These are phyloP conservation scores for Heterodera filipjevi DNA, from an alignment of 2,888 invertebrate genomes.

Conservation along the genomic window DNA sequence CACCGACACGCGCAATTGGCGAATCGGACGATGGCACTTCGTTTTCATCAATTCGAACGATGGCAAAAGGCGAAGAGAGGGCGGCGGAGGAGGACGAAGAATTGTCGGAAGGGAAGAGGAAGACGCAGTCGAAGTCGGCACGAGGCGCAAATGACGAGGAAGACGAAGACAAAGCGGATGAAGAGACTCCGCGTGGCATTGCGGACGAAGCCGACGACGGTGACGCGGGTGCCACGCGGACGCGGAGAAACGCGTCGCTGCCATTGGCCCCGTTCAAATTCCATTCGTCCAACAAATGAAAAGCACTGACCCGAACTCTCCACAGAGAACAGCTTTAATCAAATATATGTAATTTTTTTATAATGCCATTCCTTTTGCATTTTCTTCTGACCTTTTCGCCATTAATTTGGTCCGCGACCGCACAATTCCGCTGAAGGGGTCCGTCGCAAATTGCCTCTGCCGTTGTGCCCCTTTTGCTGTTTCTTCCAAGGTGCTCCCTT, in stretches of 20 bases:
- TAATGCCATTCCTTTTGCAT: background rate
- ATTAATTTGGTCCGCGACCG: background rate
- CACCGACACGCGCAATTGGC: background rate
- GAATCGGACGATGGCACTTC: background rate
- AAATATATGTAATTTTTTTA: background rate
- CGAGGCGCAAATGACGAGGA: background rate
- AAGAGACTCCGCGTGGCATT: background rate
- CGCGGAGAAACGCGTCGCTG: background rate
- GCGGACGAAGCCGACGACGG: background rate
- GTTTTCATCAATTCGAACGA: background rate
- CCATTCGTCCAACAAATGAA: constrained; percentile 9
- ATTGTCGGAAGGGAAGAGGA: background rate
- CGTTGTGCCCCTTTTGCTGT: background rate
- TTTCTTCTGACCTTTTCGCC: background rate
- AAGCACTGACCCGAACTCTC: background rate
- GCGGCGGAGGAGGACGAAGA: background rate
- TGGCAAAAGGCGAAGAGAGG: background rate
- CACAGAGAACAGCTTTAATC: background rate
- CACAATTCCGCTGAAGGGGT: constrained; percentile 2
- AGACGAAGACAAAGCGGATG: background rate
- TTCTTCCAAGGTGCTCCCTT: background rate
- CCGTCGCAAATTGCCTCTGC: background rate
- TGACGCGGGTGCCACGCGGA: background rate
- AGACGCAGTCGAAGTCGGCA: background rate
- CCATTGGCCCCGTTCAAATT: background rate